Percentiles rank a stretch among this genome's conserved stretches.
These are phyloP conservation scores for Ophraella communa DNA, from an alignment of 2,888 invertebrate genomes.

Conservation along the genomic window DNA sequence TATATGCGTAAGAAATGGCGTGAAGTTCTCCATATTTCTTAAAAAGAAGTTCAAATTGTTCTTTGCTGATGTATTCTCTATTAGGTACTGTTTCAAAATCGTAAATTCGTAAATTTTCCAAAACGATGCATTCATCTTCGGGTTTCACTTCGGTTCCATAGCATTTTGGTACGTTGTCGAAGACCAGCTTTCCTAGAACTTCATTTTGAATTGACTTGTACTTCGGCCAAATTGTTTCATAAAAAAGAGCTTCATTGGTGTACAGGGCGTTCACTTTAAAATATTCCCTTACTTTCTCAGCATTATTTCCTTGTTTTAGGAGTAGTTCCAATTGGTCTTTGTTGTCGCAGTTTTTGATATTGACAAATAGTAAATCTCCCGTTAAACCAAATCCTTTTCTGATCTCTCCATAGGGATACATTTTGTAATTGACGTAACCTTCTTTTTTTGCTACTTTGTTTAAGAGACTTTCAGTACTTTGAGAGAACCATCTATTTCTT, in stretches of 20 bases:
- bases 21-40: conserved; percentile 43
- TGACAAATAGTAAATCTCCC: conserved; percentile 24
- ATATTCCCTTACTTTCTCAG: conserved; percentile 1
- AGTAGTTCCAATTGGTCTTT: conserved; percentile 11
- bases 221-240: conserved; percentile 24
- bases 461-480: not conserved
- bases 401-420: not conserved
- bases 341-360: conserved; percentile 18
- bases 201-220: conserved; percentile 21
- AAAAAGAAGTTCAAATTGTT: conserved; percentile 39
- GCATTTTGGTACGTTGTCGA: conserved; percentile 28
- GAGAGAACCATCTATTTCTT: not conserved
- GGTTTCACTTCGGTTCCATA: not conserved
- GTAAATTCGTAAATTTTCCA: conserved; percentile 35
- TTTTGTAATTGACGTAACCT: not conserved
- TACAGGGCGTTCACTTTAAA: conserved; percentile 21
- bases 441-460: not conserved
- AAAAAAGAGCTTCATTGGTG: conserved; percentile 34
- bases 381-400: conserved; percentile 33
- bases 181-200: not conserved
- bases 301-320: conserved; percentile 27
- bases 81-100: conserved; percentile 29
- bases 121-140: conserved; percentile 30
- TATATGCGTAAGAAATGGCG: conserved; percentile 39
- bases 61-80: conserved; percentile 31